These are phyloP conservation scores for Platysteira castanea DNA, from an alignment of 2,113 vertebrate species.

Conservation along the genomic window DNA sequence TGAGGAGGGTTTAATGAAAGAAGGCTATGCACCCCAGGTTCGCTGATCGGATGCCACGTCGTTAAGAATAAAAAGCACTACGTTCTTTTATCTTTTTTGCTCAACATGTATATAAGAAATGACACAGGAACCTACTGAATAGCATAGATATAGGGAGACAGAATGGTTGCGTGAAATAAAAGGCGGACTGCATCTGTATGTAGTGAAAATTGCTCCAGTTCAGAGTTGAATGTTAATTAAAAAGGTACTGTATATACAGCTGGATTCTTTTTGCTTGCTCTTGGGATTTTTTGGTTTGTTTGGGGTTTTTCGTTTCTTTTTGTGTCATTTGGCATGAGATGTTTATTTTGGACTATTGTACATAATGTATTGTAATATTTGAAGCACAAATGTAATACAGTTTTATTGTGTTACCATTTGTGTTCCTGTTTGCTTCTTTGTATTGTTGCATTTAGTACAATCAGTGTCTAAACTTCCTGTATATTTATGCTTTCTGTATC, in stretches of 20 bases:
- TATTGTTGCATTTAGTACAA: conserved; percentile 84
- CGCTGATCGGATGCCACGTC: conserved; percentile 79
- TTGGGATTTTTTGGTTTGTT: conserved; percentile 82
- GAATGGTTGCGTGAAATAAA: conserved; percentile 69
- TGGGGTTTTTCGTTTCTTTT: conserved; percentile 71
- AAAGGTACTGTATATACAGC: conserved; percentile 80
- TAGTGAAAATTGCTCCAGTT: conserved; percentile 79
- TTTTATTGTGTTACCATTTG: conserved; percentile 97
- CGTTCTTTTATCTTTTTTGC: conserved; percentile 77
- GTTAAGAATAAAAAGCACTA: conserved; percentile 82
- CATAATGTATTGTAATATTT: conserved; percentile 97
- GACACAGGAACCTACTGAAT: conserved; percentile 82
- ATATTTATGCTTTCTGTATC: conserved; percentile 82
- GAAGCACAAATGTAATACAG: conserved; percentile 99
- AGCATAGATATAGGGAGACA: conserved; percentile 85
- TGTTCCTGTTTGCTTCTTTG: conserved; percentile 81
- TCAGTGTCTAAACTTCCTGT: conserved; percentile 81
- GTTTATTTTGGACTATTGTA: conserved; percentile 98
- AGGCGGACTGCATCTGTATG: conserved; percentile 76
- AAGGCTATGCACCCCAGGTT: conserved; percentile 94
- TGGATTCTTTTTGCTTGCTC: conserved; percentile 72
- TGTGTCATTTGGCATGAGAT: conserved; percentile 95
- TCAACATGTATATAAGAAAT: conserved; percentile 79
- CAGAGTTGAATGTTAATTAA: conserved; percentile 81
- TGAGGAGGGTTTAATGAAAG: conserved; percentile 98